Conservation (phyloP, 2,888 invertebrate species). For the Leucoptera coffeella region DNA sequence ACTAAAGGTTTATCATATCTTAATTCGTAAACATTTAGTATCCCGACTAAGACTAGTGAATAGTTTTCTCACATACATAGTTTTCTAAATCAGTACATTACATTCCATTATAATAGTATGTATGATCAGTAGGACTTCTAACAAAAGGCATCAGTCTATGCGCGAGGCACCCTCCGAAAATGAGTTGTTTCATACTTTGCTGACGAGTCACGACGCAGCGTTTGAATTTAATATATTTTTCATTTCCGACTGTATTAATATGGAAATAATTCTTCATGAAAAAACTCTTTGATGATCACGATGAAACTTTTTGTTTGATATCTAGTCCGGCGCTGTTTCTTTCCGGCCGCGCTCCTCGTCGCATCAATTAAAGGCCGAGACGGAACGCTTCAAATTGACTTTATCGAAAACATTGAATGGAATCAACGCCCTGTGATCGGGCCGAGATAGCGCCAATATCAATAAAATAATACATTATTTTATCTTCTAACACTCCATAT, state of each 20-base stretch:
- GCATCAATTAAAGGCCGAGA: no score
- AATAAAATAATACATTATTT: conserved; percentile 47
- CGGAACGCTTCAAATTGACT: no score
- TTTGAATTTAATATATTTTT: conserved; percentile 52
- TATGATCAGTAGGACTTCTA: no score
- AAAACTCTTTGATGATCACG: conserved; percentile 1
- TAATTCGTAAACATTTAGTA: no score
- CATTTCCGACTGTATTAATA: conserved; percentile 47
- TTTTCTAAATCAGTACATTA: no score
- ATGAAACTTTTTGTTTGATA: neutral
- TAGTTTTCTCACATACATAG: no score
- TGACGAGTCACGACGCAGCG: conserved; percentile 48
- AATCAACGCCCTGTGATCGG: conserved; percentile 33
- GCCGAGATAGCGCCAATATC: conserved; percentile 40
- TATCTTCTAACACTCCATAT: conserved; percentile 32
- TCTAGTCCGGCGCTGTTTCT: no score
- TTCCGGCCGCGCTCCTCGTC: no score
- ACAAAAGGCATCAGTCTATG: conserved; percentile 23
- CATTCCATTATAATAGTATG: no score
- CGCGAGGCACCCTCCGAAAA: conserved; percentile 38
- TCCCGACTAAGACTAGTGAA: no score
- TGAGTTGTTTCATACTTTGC: conserved; percentile 47
- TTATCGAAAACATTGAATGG: no score
- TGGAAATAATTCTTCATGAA: conserved; percentile 32
- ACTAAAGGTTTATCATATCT: no score